Percentiles rank a stretch among this genome's conserved stretches.
Evolutionary conservation across 2,888 invertebrate genomes (phyloP).

Genomic region (Andrena hattorfiana): DNA sequence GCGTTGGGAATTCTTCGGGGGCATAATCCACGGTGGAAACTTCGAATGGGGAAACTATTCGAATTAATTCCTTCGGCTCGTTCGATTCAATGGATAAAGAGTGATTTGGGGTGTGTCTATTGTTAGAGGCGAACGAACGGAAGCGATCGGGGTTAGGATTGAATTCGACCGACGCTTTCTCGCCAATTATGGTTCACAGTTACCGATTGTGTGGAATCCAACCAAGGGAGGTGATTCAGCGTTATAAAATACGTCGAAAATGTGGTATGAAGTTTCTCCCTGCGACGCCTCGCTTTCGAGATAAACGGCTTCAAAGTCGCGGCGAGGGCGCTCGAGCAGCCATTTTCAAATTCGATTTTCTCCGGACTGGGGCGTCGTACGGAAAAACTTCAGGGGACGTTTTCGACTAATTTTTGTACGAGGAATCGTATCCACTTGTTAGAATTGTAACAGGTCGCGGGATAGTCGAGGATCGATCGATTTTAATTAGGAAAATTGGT

Average conservation of each 20-base stretch:
- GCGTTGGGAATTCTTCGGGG: conserved; percentile 10
- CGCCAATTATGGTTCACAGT: neutral
- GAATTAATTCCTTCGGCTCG: conserved; percentile 14
- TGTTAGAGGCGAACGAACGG: neutral
- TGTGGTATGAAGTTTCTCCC: too few species aligned
- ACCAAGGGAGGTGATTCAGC: neutral
- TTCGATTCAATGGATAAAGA: conserved; percentile 7
- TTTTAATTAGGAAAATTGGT: too few species aligned
- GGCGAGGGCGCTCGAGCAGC: too few species aligned
- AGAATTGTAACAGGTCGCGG: too few species aligned
- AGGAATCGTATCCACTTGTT: too few species aligned
- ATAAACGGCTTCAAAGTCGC: too few species aligned
- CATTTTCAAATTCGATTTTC: too few species aligned
- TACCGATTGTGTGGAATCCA: neutral
- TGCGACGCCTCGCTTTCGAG: too few species aligned
- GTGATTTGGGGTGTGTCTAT: conserved; percentile 1
- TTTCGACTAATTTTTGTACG: neutral
- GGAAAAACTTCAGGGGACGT: neutral
- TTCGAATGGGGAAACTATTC: conserved; percentile 3
- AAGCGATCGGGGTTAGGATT: neutral
- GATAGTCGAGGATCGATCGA: too few species aligned
- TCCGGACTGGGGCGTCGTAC: too few species aligned
- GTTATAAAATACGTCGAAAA: too few species aligned
- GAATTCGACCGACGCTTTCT: conserved; percentile 2
- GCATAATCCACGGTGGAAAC: conserved; percentile 2